A percentile compares a stretch with the other conserved stretches of the same genome.
Evolutionary conservation across 2,797 vertebrate species (phyloP).

Genomic region (Neomorphus geoffroyi): DNA sequence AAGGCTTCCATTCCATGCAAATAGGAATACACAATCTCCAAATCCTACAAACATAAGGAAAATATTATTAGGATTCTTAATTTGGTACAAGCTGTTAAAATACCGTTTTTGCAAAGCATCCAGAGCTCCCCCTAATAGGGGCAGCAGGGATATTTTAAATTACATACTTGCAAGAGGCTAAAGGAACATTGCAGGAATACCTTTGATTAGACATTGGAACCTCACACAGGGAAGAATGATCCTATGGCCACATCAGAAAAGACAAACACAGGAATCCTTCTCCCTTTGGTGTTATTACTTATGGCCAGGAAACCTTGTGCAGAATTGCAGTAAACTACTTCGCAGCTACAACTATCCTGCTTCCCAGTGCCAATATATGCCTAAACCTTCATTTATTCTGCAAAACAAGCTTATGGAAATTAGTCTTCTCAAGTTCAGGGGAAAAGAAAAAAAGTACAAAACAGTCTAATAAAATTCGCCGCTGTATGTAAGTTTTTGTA

Average conservation of each 20-base stretch:
- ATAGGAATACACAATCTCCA: conserved; percentile 99
- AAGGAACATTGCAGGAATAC: not conserved
- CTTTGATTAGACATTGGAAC: not conserved
- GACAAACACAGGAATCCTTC: not conserved
- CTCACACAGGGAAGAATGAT: rapidly evolving
- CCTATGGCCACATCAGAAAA: not conserved
- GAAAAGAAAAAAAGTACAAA: not conserved
- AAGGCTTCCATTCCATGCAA: conserved; percentile 98
- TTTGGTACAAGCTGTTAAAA: not conserved
- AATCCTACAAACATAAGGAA: conserved; percentile 81
- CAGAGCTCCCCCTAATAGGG: not conserved
- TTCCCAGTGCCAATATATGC: not conserved
- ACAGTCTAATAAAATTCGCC: not conserved
- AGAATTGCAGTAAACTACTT: not conserved
- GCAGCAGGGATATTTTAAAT: not conserved
- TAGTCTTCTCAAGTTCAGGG: rapidly evolving
- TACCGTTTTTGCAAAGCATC: not conserved
- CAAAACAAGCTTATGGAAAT: not conserved
- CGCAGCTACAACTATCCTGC: not conserved
- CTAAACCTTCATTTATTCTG: not conserved
- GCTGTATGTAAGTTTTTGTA: not conserved
- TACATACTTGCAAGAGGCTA: not conserved
- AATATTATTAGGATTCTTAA: conserved; percentile 17
- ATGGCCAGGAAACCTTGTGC: not conserved
- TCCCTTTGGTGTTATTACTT: not conserved